Evolutionary conservation across 2,797 vertebrate species (phyloP).

Genomic region (Steatocranus sp.): DNA sequence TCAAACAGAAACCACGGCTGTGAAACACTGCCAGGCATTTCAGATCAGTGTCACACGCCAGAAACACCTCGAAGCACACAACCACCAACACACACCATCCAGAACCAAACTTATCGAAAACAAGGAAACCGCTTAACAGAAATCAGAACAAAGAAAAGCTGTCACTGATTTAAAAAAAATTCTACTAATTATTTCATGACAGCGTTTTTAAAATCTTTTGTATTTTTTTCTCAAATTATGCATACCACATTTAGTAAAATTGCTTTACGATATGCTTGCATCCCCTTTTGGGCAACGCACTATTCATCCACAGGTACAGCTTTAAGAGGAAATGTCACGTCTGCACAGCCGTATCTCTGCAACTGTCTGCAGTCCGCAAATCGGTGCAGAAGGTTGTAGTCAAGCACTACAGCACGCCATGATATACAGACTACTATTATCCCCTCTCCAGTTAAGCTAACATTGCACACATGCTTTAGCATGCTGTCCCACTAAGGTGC

Average conservation of each 20-base stretch:
- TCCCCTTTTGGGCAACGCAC: constrained; percentile 5
- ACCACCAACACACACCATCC: constrained; percentile 67
- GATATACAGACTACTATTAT: constrained; percentile 38
- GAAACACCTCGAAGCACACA: constrained; percentile 62
- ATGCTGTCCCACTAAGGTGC: constrained; percentile 69
- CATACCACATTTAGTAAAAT: background rate
- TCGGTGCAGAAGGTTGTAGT: constrained; percentile 29
- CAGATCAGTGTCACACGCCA: constrained; percentile 68
- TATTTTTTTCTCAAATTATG: background rate
- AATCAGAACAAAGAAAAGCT: constrained; percentile 28
- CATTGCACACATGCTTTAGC: constrained; percentile 68
- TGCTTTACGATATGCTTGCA: background rate
- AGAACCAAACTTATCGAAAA: constrained; percentile 59
- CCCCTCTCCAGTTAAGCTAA: constrained; percentile 55
- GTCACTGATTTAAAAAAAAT: background rate
- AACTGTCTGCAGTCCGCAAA: constrained; percentile 37
- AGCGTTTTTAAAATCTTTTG: background rate
- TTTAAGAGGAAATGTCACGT: constrained; percentile 15
- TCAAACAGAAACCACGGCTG: constrained; percentile 57
- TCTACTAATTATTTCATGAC: background rate
- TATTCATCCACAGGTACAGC: background rate
- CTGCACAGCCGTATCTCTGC: constrained; percentile 31
- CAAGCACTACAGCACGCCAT: constrained; percentile 38
- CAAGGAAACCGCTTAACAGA: constrained; percentile 34
- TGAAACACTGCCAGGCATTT: constrained; percentile 72